Evolutionary conservation across 2,888 invertebrate species (phyloP).

Genomic region (Lepidocyrtinus sp.): DNA sequence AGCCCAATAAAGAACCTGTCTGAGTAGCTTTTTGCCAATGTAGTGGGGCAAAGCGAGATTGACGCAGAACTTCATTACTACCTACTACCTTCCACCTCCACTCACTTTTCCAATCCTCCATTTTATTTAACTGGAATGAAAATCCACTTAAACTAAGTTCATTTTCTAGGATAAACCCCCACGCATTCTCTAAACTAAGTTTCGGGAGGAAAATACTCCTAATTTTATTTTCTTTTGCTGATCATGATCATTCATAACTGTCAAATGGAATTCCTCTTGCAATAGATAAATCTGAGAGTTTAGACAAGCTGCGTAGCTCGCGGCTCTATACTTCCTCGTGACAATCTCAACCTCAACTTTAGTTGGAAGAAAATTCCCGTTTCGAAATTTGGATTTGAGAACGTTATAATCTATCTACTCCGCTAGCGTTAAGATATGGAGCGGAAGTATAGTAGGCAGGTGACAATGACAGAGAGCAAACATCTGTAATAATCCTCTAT

Average conservation of each 20-base stretch:
- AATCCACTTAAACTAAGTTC: no score
- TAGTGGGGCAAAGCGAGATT: neutral
- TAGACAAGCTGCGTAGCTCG: neutral
- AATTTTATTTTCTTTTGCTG: no score
- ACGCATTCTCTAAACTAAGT: no score
- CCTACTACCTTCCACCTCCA: neutral
- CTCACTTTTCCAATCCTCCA: no score
- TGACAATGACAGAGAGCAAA: neutral
- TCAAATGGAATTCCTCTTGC: constrained; percentile 14
- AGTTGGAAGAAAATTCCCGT: neutral
- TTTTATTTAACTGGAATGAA: neutral
- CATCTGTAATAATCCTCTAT: constrained; percentile 3
- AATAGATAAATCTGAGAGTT: neutral
- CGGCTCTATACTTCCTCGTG: neutral
- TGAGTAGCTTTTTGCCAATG: no score
- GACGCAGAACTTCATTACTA: neutral
- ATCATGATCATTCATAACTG: constrained; percentile 36
- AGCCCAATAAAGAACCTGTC: no score
- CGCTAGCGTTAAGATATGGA: no score
- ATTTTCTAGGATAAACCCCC: no score
- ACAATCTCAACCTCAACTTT: neutral
- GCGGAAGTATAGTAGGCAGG: no score
- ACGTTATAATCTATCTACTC: neutral
- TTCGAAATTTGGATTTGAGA: neutral
- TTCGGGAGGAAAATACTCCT: no score